Evolutionary conservation across 2,888 invertebrate genomes (phyloP), one percentile per base, ranked within the genome.

Genomic region (Parnassius glacialis): DNA sequence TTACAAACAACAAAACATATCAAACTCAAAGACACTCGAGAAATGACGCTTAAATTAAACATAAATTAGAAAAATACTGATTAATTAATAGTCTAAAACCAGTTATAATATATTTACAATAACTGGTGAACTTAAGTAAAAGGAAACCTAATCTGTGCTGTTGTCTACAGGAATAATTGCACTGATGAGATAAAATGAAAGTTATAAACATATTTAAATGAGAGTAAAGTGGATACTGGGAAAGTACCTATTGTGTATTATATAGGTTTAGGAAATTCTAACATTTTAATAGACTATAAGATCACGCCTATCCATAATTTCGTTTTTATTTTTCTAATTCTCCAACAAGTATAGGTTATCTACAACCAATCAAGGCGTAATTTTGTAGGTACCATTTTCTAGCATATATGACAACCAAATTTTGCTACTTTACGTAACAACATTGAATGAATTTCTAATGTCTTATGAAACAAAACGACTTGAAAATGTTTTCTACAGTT

Each of bases 51-150:
- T 89, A 90, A 72, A 85, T 81, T 80, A 87, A 84, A 80, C 79
- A 91, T 91, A 91, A 91, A 90, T 91, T 90, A 79, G 81, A 81
- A 83, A 87, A 91, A 90, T 90, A 90, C 90, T 90, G 90, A 79
- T 90, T 86, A 81, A 85, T 83, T 68, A 74, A 79, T 84, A 90
- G 80, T 82, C 86, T 88, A 88, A 73, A 69, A 65, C 74, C 82
- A 87, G 83, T 80, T 72, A 69, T 67, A 76, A 74, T 84, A 87
- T 91, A 91, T 91, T 83, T 90, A 90, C 90, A 91, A 64, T 68
- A 78, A 83, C 85, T 81, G 86, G 88, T 66, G 52, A 81, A 85
- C 81, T 80, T 79, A 84, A 79, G 76, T 74, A 47, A 64, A 57
- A 67, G 57, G 65, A 62, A 54, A 62, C 57, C 61, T 9, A 47